These are phyloP conservation scores for Elgonia sp. DNA, from an alignment of 2,888 invertebrate genomes.

Conservation along the genomic window DNA sequence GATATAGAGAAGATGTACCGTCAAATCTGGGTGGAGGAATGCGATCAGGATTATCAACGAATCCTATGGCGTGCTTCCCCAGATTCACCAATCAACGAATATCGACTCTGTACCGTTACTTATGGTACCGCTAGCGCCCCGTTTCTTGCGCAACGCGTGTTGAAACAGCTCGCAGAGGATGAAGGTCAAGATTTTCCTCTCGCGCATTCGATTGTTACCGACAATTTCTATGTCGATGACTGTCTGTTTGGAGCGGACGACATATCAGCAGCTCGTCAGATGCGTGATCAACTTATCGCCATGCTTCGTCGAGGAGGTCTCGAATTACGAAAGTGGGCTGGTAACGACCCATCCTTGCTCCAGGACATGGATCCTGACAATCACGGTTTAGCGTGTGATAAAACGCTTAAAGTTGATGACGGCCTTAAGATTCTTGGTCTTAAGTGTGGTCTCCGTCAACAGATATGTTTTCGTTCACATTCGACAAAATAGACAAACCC, in stretches of 20 bases:
- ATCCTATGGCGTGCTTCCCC: not conserved
- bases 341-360: not conserved
- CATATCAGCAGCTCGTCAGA: not conserved
- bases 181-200: not conserved
- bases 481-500: not conserved
- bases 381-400: not conserved
- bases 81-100: not conserved
- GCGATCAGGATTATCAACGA: not conserved
- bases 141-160: not conserved
- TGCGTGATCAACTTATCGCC: not conserved
- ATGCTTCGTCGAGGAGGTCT: not conserved
- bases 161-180: not conserved
- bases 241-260: conserved; percentile 24
- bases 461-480: not conserved
- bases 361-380: not conserved
- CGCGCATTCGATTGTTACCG: not conserved
- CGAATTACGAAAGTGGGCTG: not conserved
- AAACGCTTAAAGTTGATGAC: not conserved
- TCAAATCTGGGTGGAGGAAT: not conserved
- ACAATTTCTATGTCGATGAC: conserved; percentile 31
- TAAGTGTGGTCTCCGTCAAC: not conserved
- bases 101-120: not conserved
- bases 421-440: not conserved
- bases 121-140: conserved; percentile 7
- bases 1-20: conserved; percentile 12